These are phyloP conservation scores for Patiria miniata DNA, from an alignment of 35 echinoderm and acorn worm species.

Conservation along the genomic window DNA sequence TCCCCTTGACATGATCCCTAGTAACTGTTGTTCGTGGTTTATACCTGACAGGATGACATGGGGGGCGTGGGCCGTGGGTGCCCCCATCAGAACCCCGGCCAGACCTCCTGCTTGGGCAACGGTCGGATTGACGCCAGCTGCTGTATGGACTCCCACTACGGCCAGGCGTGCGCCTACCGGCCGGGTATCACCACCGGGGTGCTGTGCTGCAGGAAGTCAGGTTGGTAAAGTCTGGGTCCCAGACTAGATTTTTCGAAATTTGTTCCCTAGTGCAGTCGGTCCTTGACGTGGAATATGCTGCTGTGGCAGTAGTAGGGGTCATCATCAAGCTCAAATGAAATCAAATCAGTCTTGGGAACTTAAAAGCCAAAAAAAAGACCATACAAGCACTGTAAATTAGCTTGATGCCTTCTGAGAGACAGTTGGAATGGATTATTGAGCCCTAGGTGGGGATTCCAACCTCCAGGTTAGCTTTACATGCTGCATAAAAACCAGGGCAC, in stretches of 20 bases:
- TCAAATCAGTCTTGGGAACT: too few species aligned
- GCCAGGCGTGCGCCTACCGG: constrained; percentile 67
- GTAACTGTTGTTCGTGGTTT: constrained; percentile 11
- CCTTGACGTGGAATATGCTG: not conserved
- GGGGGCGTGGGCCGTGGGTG: constrained; percentile 81
- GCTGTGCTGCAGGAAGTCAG: constrained; percentile 86
- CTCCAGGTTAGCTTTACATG: too few species aligned
- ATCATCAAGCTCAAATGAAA: too few species aligned
- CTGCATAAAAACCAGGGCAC: too few species aligned
- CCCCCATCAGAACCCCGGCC: constrained; percentile 64
- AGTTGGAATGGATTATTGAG: too few species aligned
- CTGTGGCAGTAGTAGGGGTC: not conserved
- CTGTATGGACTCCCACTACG: constrained; percentile 65
- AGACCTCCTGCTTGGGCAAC: constrained; percentile 79
- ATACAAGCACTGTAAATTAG: too few species aligned
- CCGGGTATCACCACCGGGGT: constrained; percentile 77
- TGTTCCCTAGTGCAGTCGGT: not conserved
- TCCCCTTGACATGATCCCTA: not conserved
- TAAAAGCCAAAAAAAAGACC: too few species aligned
- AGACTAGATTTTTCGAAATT: not conserved
- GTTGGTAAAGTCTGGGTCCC: too few species aligned
- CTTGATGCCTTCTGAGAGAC: too few species aligned
- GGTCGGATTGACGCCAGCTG: constrained; percentile 88
- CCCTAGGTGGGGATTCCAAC: too few species aligned
- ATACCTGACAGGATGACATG: constrained; percentile 80